These are phyloP conservation scores for Chymomyza caudatula DNA, from an alignment of 2,888 invertebrate species.

Conservation along the genomic window DNA sequence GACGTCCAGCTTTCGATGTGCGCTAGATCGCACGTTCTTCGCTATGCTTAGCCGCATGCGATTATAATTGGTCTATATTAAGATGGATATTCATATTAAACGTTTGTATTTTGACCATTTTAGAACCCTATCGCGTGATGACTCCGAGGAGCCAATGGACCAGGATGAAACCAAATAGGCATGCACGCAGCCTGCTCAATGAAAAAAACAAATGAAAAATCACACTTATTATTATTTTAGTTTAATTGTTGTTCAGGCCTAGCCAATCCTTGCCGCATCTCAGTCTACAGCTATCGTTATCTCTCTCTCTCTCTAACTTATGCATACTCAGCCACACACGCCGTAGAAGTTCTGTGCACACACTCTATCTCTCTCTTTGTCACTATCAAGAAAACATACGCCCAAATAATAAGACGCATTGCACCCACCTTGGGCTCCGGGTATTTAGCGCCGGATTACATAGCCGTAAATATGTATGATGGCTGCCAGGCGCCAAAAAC, in stretches of 20 bases:
- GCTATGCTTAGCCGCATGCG: too few relatives aligned
- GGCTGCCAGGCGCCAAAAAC: neutral
- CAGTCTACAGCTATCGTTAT: conserved; percentile 2
- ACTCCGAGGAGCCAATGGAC: conserved; percentile 90
- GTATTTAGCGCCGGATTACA: neutral
- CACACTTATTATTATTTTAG: conserved; percentile 68
- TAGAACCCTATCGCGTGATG: conserved; percentile 84
- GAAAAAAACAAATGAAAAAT: conserved; percentile 9
- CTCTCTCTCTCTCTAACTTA: conserved; percentile 13
- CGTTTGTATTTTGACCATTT: conserved; percentile 32
- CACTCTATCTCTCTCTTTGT: neutral
- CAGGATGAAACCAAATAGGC: conserved; percentile 88
- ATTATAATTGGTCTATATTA: too few relatives aligned
- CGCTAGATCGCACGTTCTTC: too few relatives aligned
- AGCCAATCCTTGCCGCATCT: conserved; percentile 4
- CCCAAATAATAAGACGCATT: neutral
- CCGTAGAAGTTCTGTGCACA: neutral
- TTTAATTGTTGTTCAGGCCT: conserved; percentile 57
- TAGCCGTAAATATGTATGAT: neutral
- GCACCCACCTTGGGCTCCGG: neutral
- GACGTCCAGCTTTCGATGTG: too few relatives aligned
- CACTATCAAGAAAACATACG: neutral
- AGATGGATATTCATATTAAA: neutral
- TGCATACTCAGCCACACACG: conserved; percentile 20
- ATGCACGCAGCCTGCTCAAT: conserved; percentile 49